A percentile compares a stretch with the other conserved stretches of the same genome.
phyloP scores from a whole-genome alignment of 1,140 invertebrate genomes.

The Monomorium pharaonis region DNA sequence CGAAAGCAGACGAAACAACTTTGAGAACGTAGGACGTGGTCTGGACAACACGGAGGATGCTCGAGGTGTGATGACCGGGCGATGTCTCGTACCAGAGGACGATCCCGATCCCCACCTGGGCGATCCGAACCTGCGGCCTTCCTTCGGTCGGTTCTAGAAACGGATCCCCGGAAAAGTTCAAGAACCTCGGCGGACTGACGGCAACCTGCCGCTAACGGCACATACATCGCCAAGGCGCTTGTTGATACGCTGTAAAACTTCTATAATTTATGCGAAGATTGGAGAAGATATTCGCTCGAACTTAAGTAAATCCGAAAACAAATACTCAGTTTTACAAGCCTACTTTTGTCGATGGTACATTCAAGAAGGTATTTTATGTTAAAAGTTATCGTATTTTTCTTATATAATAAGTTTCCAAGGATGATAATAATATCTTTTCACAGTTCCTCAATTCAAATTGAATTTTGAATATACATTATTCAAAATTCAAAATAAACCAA shows the following conservation, averaged over 20 bases:
- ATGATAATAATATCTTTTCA: neutral
- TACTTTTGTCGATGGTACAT: neutral
- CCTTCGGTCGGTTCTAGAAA: conserved; percentile 56
- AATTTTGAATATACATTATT: neutral
- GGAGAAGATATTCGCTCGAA: neutral
- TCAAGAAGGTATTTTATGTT: neutral
- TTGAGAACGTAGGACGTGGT: conserved; percentile 61
- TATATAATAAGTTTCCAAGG: neutral
- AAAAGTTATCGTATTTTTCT: neutral
- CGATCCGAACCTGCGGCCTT: conserved; percentile 35
- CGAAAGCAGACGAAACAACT: neutral
- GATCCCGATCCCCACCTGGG: conserved; percentile 71
- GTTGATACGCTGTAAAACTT: conserved; percentile 6
- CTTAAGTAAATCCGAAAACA: neutral
- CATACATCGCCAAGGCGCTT: neutral
- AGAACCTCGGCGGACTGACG: conserved; percentile 63
- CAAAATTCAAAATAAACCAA: neutral
- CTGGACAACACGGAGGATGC: conserved; percentile 66
- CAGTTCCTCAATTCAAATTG: neutral
- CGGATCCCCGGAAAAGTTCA: conserved; percentile 71
- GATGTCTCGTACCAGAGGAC: conserved; percentile 61
- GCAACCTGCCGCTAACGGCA: conserved; percentile 28
- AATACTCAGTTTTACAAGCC: neutral
- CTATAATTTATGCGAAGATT: conserved; percentile 12
- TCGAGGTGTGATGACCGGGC: conserved; percentile 65